Conservation (phyloP, 2,888 invertebrate species). For the Hermaeophaga mercurialis region DNA sequence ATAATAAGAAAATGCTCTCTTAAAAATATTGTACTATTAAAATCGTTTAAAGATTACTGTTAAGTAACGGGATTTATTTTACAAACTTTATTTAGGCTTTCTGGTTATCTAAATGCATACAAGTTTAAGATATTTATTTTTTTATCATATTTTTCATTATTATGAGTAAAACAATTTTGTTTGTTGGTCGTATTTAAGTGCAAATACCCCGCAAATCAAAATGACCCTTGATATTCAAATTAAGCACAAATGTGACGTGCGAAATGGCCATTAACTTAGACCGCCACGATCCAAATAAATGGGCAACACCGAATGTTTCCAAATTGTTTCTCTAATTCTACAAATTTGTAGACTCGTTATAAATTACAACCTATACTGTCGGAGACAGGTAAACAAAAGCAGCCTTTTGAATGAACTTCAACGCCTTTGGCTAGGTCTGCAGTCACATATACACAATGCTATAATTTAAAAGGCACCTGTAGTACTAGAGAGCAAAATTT, state of each 20-base stretch:
- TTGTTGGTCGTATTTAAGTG: no score
- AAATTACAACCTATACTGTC: constrained; percentile 35
- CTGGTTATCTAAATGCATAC: no score
- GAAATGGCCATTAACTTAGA: constrained; percentile 16
- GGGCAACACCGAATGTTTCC: constrained; percentile 21
- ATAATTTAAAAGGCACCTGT: constrained; percentile 31
- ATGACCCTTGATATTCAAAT: constrained; percentile 17
- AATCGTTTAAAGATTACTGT: no score
- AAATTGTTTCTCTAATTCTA: constrained; percentile 40
- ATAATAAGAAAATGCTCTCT: no score
- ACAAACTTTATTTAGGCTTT: no score
- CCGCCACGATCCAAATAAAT: constrained; percentile 23
- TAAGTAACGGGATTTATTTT: no score
- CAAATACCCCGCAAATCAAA: no score
- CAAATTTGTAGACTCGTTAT: constrained; percentile 41
- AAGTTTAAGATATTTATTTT: no score
- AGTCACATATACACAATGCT: constrained; percentile 27
- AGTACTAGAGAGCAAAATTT: neutral
- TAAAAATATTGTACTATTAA: no score
- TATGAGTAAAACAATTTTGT: no score
- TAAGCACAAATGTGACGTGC: constrained; percentile 16
- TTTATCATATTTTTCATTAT: no score
- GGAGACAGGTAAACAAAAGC: constrained; percentile 39
- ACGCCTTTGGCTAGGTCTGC: constrained; percentile 35
- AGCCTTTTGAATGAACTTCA: constrained; percentile 41